Evolutionary conservation across 2,113 vertebrate species (phyloP).

Genomic region (Dasyurus viverrinus): DNA sequence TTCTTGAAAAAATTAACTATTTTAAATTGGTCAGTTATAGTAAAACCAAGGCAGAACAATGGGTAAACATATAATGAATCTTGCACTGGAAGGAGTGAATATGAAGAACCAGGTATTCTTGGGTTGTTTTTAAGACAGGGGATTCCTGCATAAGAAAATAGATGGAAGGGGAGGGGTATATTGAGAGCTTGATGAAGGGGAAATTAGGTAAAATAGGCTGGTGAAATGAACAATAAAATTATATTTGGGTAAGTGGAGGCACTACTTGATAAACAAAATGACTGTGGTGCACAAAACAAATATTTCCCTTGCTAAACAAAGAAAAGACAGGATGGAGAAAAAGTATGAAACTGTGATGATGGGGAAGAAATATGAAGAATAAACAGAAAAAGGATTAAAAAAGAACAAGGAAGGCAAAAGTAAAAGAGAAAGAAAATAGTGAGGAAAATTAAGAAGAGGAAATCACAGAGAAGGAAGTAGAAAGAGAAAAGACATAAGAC

Average conservation of each 20-base stretch:
- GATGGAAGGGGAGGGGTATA: not conserved
- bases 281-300: not conserved
- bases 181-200: not conserved
- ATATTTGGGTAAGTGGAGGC: not conserved
- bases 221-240: not conserved
- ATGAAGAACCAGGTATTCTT: not conserved
- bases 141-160: not conserved
- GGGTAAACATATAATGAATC: constrained; percentile 49
- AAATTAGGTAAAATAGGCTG: not conserved
- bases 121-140: not conserved
- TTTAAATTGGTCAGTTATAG: constrained; percentile 22
- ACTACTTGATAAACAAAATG: not conserved
- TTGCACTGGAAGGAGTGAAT: not conserved
- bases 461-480: not conserved
- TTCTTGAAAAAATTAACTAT: constrained; percentile 3
- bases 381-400: not conserved
- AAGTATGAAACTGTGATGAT: not conserved
- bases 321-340: not conserved
- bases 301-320: not conserved
- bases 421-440: not conserved
- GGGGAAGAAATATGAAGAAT: not conserved
- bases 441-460: not conserved
- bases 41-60: constrained; percentile 21
- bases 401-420: not conserved
- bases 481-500: not conserved